phyloP scores from a whole-genome alignment of 2,113 vertebrate genomes.

The Telmatochromis bifrenatus region DNA sequence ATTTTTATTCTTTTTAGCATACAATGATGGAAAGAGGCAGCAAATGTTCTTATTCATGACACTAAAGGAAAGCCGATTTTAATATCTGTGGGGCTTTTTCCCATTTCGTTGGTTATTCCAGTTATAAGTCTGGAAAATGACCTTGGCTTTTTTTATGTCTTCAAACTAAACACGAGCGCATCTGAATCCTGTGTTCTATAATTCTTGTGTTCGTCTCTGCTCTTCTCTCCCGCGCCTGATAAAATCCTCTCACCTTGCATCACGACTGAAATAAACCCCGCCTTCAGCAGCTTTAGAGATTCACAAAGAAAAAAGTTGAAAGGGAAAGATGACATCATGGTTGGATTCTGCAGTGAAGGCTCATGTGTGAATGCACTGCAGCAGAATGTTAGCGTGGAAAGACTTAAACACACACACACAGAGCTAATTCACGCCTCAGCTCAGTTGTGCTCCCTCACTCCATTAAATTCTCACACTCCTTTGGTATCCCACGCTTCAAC shows the following conservation, averaged over 20 bases:
- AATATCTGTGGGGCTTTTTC: not conserved
- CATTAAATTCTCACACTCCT: conserved; percentile 49
- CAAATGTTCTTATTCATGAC: fast-evolving
- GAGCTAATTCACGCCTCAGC: conserved; percentile 24
- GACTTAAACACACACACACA: not conserved
- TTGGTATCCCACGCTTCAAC: not conserved
- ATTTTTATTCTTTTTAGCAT: not conserved
- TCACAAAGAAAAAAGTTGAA: conserved; percentile 30
- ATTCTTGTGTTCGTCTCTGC: not conserved
- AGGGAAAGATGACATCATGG: conserved; percentile 55
- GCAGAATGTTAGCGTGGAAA: conserved; percentile 10
- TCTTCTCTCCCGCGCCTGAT: not conserved
- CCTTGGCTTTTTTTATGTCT: not conserved
- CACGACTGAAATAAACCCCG: not conserved
- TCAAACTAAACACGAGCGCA: not conserved
- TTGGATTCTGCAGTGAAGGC: conserved; percentile 38
- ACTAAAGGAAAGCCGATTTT: fast-evolving
- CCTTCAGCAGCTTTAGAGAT: not conserved
- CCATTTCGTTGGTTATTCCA: not conserved
- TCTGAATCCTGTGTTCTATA: not conserved
- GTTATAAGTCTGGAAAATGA: not conserved
- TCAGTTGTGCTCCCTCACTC: conserved; percentile 2
- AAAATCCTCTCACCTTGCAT: not conserved
- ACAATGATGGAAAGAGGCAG: not conserved
- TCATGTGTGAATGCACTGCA: conserved; percentile 50